Evolutionary conservation across 1,140 invertebrate genomes (phyloP).

Genomic region (Gonatopus flavifemur): DNA sequence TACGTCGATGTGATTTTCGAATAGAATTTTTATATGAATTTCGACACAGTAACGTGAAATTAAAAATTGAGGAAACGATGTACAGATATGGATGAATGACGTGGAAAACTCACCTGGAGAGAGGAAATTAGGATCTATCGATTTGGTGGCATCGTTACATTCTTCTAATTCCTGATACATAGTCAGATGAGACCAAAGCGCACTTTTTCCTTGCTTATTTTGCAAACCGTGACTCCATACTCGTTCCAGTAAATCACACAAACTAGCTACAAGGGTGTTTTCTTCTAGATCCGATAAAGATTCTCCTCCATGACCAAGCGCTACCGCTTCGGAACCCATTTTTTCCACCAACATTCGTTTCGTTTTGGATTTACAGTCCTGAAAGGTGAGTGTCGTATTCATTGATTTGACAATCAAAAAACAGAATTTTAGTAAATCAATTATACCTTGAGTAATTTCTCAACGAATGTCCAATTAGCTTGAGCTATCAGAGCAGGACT

Average conservation of each 20-base stretch:
- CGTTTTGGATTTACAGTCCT: constrained; percentile 91
- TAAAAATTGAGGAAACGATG: no score
- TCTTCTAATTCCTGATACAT: constrained; percentile 89
- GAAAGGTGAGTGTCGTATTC: no score
- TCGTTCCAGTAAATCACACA: constrained; percentile 96
- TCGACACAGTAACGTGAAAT: no score
- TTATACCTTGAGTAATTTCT: constrained; percentile 88
- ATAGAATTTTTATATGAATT: no score
- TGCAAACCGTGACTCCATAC: constrained; percentile 98
- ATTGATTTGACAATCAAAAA: no score
- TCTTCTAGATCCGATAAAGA: constrained; percentile 76
- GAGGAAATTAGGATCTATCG: constrained; percentile 79
- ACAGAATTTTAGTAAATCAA: constrained; percentile 14
- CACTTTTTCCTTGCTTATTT: constrained; percentile 93
- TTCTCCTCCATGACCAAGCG: constrained; percentile 73
- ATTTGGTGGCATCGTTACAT: constrained; percentile 70
- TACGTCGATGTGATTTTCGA: no score
- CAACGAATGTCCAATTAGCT: constrained; percentile 97
- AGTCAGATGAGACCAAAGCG: constrained; percentile 90
- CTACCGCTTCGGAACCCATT: constrained; percentile 93
- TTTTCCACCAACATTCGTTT: constrained; percentile 98
- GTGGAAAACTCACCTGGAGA: constrained; percentile 71
- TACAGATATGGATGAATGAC: neutral
- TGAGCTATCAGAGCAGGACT: constrained; percentile 89
- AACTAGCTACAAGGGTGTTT: constrained; percentile 94